These are phyloP conservation scores for Tyrannus savana DNA, from an alignment of 2,113 vertebrate genomes.

Conservation along the genomic window DNA sequence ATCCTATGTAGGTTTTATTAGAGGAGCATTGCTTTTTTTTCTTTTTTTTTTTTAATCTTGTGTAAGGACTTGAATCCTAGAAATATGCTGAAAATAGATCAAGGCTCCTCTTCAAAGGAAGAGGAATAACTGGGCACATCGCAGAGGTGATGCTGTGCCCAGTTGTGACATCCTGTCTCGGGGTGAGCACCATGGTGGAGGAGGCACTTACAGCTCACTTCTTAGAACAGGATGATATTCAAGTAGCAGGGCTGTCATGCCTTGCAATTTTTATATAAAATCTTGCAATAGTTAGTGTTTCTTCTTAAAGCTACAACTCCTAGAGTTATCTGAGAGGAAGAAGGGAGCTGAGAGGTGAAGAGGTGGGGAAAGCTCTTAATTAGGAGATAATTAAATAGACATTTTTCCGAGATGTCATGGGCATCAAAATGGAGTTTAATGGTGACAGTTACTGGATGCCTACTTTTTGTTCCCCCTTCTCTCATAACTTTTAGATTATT, in stretches of 20 bases:
- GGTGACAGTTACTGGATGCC: not conserved
- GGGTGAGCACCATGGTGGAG: not conserved
- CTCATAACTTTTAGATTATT: not conserved
- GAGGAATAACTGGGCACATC: not conserved
- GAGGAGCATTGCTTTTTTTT: conserved; percentile 30
- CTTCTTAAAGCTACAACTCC: not conserved
- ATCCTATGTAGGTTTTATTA: conserved; percentile 51
- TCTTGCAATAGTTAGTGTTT: not conserved
- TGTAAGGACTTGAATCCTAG: not conserved
- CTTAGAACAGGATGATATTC: not conserved
- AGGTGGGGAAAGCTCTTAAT: not conserved
- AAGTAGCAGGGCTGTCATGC: not conserved
- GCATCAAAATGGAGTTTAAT: not conserved
- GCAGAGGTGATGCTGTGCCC: not conserved
- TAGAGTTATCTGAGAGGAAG: not conserved
- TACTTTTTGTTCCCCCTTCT: not conserved
- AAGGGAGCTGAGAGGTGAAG: not conserved
- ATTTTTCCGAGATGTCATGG: not conserved
- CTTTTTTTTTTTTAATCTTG: not conserved
- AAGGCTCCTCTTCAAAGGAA: not conserved
- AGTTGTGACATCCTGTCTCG: not conserved
- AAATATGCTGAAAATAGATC: not conserved
- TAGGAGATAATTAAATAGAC: not conserved
- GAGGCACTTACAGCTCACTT: rapidly evolving
- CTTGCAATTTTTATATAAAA: not conserved